These are phyloP conservation scores for Fringilla coelebs DNA, from an alignment of 2,797 vertebrate species.

Conservation along the genomic window DNA sequence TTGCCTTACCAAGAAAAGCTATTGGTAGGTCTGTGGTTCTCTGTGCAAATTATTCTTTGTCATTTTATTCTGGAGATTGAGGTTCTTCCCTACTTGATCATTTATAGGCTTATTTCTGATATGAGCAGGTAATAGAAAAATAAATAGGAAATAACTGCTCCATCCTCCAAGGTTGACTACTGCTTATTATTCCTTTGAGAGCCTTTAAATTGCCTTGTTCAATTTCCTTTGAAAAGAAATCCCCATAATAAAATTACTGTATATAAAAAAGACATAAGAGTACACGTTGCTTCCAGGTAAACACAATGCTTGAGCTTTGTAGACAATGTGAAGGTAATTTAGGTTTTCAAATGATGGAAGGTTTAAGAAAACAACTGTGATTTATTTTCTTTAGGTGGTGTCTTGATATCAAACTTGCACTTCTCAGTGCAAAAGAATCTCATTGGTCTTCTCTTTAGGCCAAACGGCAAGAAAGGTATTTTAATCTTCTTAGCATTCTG, in stretches of 20 bases:
- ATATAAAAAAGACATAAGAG: background rate
- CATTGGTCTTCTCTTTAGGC: background rate
- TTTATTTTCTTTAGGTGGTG: background rate
- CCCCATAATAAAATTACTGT: slow-evolving; percentile 32
- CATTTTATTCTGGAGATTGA: background rate
- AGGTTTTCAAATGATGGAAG: background rate
- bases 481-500: background rate
- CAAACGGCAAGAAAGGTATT: background rate
- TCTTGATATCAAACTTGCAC: background rate
- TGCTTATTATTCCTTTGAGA: slow-evolving; percentile 39
- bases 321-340: background rate
- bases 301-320: background rate
- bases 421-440: background rate
- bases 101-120: background rate
- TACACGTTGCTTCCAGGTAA: background rate
- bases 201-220: slow-evolving; percentile 38
- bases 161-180: background rate
- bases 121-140: slow-evolving; percentile 5
- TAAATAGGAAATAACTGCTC: slow-evolving; percentile 18
- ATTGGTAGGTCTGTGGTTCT: background rate
- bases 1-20: background rate
- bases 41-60: background rate
- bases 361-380: background rate
- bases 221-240: slow-evolving; percentile 47
- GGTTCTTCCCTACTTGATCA: background rate